Evolutionary conservation across 2,113 vertebrate species (phyloP).

Genomic region (Siniperca knerii): DNA sequence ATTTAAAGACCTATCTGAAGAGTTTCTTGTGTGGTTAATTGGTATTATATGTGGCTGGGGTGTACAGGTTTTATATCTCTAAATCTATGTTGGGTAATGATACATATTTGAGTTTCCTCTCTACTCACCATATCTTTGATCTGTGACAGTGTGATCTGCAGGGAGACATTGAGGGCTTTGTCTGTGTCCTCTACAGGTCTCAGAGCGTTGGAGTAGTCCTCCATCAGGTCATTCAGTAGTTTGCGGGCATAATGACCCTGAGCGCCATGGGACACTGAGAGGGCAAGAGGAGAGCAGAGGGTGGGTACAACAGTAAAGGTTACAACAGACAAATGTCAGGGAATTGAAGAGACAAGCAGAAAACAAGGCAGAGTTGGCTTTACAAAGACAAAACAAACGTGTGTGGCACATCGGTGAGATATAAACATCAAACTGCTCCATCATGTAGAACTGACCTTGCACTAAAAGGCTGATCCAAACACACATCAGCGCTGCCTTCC

Average conservation of each 20-base stretch:
- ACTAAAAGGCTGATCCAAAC: slow-evolving; percentile 79
- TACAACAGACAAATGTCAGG: neutral
- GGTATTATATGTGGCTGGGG: neutral
- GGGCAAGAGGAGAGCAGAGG: slow-evolving; percentile 1
- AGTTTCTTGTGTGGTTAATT: neutral
- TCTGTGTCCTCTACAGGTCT: slow-evolving; percentile 97
- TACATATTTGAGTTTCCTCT: neutral
- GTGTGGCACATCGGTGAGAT: neutral
- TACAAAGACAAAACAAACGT: neutral
- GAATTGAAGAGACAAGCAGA: neutral
- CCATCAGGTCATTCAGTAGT: slow-evolving; percentile 92
- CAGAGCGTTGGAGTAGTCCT: slow-evolving; percentile 92
- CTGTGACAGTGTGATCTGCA: slow-evolving; percentile 97
- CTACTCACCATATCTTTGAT: slow-evolving; percentile 97
- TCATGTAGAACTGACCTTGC: slow-evolving; percentile 78
- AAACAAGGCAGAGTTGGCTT: neutral
- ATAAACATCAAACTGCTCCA: slow-evolving; percentile 6
- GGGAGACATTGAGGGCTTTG: slow-evolving; percentile 93
- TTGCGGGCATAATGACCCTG: slow-evolving; percentile 95
- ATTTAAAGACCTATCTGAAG: neutral
- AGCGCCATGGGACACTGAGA: slow-evolving; percentile 88
- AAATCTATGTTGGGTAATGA: neutral
- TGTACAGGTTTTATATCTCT: neutral
- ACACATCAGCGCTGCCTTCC: slow-evolving; percentile 64
- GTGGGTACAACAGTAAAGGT: neutral